Conservation (phyloP, 2,797 vertebrate genomes). For the Poeciliopsis presidionis region DNA sequence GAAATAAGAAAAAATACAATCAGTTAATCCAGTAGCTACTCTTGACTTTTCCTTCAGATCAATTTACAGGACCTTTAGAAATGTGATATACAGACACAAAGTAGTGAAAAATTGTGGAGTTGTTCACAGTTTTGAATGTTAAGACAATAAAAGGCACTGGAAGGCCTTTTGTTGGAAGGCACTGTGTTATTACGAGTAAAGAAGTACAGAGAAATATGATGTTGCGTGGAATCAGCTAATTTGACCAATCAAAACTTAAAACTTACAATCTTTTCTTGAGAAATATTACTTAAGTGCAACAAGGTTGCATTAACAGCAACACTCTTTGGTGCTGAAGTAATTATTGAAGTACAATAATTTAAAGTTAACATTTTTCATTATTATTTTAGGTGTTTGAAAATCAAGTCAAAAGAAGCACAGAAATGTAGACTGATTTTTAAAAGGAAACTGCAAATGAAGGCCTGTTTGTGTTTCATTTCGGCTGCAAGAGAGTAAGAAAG, state of each 20-base stretch:
- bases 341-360: neutral
- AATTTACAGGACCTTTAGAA: neutral
- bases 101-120: neutral
- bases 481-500: neutral
- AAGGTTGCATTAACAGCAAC: neutral
- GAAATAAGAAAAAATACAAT: constrained; percentile 30
- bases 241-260: neutral
- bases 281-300: neutral
- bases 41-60: neutral
- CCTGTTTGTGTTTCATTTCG: neutral
- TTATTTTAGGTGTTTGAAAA: neutral
- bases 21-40: neutral
- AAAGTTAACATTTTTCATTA: neutral
- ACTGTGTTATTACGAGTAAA: neutral
- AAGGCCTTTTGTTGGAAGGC: neutral
- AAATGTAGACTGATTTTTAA: neutral
- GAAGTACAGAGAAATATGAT: neutral
- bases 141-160: neutral
- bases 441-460: neutral
- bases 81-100: neutral
- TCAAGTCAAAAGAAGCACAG: neutral
- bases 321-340: neutral
- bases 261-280: neutral
- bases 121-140: neutral
- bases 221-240: neutral